Percentiles rank a stretch among this genome's conserved stretches.
Evolutionary conservation across 2,113 vertebrate species (phyloP).

Genomic region (Anthoscopus minutus): DNA sequence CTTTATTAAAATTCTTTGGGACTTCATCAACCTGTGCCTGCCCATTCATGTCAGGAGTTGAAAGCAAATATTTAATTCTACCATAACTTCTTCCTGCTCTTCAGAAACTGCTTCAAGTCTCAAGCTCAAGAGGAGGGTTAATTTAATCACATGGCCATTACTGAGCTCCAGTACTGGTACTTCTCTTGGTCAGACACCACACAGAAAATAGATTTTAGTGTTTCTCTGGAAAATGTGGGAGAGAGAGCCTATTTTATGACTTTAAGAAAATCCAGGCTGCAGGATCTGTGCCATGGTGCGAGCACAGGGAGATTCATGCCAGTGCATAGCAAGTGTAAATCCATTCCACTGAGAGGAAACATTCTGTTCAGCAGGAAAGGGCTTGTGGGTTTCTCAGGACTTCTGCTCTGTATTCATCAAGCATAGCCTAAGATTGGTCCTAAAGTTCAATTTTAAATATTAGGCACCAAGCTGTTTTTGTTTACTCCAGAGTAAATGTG

Average conservation of each 20-base stretch:
- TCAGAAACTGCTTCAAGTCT: not conserved
- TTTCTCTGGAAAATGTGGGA: not conserved
- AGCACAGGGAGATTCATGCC: not conserved
- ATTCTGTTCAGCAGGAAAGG: not conserved
- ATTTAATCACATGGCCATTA: not conserved
- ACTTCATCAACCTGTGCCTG: not conserved
- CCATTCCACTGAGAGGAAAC: not conserved
- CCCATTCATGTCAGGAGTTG: not conserved
- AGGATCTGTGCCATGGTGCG: not conserved
- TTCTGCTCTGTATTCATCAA: not conserved
- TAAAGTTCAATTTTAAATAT: not conserved
- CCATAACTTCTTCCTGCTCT: not conserved
- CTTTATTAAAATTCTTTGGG: not conserved
- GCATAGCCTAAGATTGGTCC: not conserved
- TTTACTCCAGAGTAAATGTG: not conserved
- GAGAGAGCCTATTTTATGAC: not conserved
- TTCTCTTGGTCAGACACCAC: not conserved
- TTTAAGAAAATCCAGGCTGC: not conserved
- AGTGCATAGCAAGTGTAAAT: not conserved
- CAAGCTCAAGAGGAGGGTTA: not conserved
- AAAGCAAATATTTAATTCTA: not conserved
- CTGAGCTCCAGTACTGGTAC: not conserved
- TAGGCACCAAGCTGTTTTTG: not conserved
- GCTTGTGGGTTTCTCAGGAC: not conserved
- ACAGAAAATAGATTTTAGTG: not conserved